Base-by-base conservation (phyloP, 2,797 vertebrate genomes). In the Cyclopterus lumpus region DNA sequence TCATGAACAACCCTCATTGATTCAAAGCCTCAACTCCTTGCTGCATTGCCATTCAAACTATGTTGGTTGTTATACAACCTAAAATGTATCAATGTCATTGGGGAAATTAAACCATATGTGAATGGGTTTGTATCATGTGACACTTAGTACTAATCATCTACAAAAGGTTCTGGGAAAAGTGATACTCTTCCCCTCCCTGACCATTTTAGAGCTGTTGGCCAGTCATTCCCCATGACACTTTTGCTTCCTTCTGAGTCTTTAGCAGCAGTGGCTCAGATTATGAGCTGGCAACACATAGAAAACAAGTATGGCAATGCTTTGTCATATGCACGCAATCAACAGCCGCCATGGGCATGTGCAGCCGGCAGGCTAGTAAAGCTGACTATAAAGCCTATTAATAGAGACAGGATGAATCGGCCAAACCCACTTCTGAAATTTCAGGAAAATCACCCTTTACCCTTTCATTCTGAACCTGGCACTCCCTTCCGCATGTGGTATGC, bases 351-450 rank as follows among this genome's bases (percentile, higher is more conserved):
- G 74, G 83, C 85, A 90, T 71, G 77, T 79, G 54, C 73, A 46
- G 74, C 57, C 61, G 67, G 86, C 89, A 87, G 74, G 51, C 79
- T 80, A 68, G 86, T 90, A 89, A 86, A 86, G 55, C 79, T 76
- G 68, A 62, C 79, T 80, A 82, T 88, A 84, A 90, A 88, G 72
- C 11, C 73, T 87, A 91, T 90, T 90, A 90, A 92, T 88, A 90
- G 86, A 79, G 86, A 89, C 73, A 70, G 82, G 78, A 81, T 85
- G 86, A 89, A 83, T 86, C 87, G 71, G 82, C 83, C 89, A 91
- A 89, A 89, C 76, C 87, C 86, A 86, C 87, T 86, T 86, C 85
- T 90, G 86, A 88, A 86, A 91, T 83, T 86, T 90, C 83, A 85
- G 67, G 87, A 86, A 91, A 94, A 91, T 89, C 85, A 86, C 87